Conservation (phyloP, 2,888 invertebrate species). For the Hemaris fuciformis region DNA sequence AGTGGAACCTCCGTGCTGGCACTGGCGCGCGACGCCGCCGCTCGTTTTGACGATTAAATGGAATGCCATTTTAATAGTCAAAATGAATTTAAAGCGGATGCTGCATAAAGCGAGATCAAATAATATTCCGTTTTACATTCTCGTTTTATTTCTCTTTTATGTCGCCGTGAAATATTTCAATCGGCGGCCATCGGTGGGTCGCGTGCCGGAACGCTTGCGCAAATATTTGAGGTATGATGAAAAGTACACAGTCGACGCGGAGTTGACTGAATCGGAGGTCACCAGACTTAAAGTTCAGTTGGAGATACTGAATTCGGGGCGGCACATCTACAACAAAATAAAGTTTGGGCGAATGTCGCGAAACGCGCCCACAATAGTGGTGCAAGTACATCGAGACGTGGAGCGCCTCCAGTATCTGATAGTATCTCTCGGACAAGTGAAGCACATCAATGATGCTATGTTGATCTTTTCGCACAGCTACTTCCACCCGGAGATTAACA, state of each 20-base stretch:
- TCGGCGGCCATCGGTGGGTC: not conserved
- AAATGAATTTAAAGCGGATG: conserved; percentile 26
- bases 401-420: conserved; percentile 43
- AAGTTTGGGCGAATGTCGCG: conserved; percentile 26
- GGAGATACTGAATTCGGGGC: conserved; percentile 30
- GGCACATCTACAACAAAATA: conserved; percentile 30
- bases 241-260: not conserved
- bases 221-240: conserved; percentile 25
- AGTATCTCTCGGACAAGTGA: conserved; percentile 42
- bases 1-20: not conserved
- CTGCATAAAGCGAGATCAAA: conserved; percentile 24
- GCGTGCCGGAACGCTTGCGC: conserved; percentile 20
- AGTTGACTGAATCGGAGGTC: conserved; percentile 16
- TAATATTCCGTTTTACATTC: conserved; percentile 26
- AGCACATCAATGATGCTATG: conserved; percentile 33
- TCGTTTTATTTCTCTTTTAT: conserved; percentile 21
- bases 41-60: not conserved
- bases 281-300: conserved; percentile 24
- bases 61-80: conserved; percentile 2
- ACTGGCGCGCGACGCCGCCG: not conserved
- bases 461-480: conserved; percentile 55
- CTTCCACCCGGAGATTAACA: conserved; percentile 39
- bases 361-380: conserved; percentile 34
- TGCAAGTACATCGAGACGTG: conserved; percentile 39
- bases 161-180: conserved; percentile 14